phyloP scores from a whole-genome alignment of 2,797 vertebrate genomes.

The Ctenopoma multispine region DNA sequence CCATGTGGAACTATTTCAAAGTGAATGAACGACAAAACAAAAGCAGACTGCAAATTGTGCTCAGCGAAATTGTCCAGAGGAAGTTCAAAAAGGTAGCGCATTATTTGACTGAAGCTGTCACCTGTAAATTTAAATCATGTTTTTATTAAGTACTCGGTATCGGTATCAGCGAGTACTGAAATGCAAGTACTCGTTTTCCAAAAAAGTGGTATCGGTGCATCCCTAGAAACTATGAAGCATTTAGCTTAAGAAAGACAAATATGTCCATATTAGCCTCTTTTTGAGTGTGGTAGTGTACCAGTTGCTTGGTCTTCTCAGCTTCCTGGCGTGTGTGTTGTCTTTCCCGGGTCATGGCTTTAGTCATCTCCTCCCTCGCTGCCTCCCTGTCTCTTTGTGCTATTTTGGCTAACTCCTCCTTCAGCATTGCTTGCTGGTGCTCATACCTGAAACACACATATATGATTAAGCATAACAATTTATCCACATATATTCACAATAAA shows the following conservation, averaged over 20 bases:
- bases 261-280: neutral
- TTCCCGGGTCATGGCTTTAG: conserved; percentile 66
- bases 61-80: no score
- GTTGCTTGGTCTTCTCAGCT: conserved; percentile 75
- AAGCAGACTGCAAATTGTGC: no score
- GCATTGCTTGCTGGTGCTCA: conserved; percentile 83
- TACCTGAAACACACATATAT: conserved; percentile 78
- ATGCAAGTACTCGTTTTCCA: no score
- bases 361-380: conserved; percentile 76
- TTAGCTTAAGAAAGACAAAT: neutral
- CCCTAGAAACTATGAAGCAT: neutral
- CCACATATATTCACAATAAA: neutral
- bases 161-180: no score
- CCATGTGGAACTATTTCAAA: no score
- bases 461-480: no score
- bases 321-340: conserved; percentile 76
- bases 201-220: no score
- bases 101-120: no score
- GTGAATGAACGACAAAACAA: no score
- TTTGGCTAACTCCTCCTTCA: conserved; percentile 87
- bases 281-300: conserved; percentile 76
- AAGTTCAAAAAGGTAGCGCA: no score
- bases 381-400: conserved; percentile 84
- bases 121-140: no score
- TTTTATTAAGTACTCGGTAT: no score